A percentile compares a stretch with the other conserved stretches of the same genome.
These are phyloP conservation scores for Spermophilus dauricus DNA, from an alignment of 2,113 vertebrate genomes.

Conservation along the genomic window DNA sequence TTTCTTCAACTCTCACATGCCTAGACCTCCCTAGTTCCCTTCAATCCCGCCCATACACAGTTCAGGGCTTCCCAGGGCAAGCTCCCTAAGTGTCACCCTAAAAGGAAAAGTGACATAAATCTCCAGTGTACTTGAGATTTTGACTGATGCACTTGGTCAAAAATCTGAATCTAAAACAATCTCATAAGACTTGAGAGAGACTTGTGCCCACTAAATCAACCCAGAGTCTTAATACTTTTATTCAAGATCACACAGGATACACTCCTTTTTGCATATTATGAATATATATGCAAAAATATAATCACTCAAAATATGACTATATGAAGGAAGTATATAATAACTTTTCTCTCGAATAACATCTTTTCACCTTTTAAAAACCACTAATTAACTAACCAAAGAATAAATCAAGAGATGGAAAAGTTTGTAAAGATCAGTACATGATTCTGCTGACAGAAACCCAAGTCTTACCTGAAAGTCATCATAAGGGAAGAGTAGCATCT, in stretches of 20 bases:
- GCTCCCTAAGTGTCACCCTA: background rate
- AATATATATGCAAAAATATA: background rate
- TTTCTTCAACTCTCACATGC: background rate
- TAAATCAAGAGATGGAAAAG: background rate
- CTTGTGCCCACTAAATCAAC: background rate
- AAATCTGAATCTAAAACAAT: background rate
- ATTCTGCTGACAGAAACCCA: background rate
- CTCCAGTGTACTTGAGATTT: background rate
- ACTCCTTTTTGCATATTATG: background rate
- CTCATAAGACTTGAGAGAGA: background rate
- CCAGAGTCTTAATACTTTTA: background rate
- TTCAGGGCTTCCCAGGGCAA: background rate
- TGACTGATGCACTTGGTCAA: background rate
- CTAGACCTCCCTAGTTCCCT: background rate
- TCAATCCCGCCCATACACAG: background rate
- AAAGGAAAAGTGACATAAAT: background rate
- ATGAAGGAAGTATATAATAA: background rate
- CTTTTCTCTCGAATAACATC: conserved; percentile 27
- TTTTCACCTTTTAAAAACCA: conserved; percentile 10
- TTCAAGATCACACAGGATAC: background rate
- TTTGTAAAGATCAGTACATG: background rate
- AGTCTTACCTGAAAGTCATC: conserved; percentile 97
- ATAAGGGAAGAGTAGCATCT: conserved; percentile 98
- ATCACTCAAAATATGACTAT: conserved; percentile 16
- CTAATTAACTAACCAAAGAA: background rate